phyloP scores from a whole-genome alignment of 2,888 invertebrate genomes.

The Endotricha flammealis region DNA sequence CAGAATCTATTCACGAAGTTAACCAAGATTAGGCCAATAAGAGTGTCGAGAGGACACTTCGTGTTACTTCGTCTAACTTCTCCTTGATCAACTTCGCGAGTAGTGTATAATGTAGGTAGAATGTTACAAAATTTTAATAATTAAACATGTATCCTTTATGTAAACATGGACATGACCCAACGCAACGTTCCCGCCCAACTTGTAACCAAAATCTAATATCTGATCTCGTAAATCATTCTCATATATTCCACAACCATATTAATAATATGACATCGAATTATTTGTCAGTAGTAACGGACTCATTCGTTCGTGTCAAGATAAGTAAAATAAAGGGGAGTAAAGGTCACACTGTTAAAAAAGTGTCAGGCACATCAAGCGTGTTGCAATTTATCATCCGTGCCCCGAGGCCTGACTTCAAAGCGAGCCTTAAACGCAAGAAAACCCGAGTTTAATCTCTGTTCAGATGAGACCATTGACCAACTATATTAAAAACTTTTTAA shows the following conservation, averaged over 20 bases:
- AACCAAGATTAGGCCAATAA: no score
- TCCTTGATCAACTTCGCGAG: no score
- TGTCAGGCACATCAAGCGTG: conserved; percentile 55
- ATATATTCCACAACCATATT: background rate
- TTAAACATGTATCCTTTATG: no score
- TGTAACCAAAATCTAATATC: background rate
- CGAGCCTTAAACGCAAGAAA: conserved; percentile 36
- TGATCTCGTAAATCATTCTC: background rate
- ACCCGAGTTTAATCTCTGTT: conserved; percentile 62
- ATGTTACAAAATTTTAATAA: no score
- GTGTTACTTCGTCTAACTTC: no score
- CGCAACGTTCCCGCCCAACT: no score
- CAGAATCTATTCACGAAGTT: no score
- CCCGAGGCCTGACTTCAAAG: conserved; percentile 52
- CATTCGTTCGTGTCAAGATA: conserved; percentile 54
- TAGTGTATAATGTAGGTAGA: no score
- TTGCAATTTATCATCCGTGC: conserved; percentile 59
- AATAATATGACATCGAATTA: conserved; percentile 24
- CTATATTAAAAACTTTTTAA: no score
- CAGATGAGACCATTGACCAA: no score
- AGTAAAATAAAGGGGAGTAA: conserved; percentile 54
- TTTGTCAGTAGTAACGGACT: conserved; percentile 51
- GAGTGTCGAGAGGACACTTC: no score
- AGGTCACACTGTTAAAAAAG: conserved; percentile 46
- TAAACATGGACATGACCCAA: no score